Percentiles rank a stretch among this genome's conserved stretches.
Evolutionary conservation across 2,113 vertebrate species (phyloP).

Genomic region (Hyla sarda): DNA sequence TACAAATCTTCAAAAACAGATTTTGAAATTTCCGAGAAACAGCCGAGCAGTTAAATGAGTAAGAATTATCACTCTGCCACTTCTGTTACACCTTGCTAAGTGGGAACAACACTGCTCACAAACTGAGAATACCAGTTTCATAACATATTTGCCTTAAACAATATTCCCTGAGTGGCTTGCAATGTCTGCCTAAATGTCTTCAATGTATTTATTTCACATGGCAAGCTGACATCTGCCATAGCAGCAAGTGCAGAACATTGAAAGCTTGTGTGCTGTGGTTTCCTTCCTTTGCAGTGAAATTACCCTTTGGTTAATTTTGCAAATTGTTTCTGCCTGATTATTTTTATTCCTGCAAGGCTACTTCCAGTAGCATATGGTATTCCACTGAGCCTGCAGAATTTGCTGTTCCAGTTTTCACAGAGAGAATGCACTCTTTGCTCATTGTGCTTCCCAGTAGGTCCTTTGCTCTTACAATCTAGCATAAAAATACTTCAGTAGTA

Average conservation of each 20-base stretch:
- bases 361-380: constrained; percentile 57
- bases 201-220: constrained; percentile 46
- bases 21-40: not conserved
- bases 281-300: constrained; percentile 45
- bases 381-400: constrained; percentile 54
- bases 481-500: not conserved
- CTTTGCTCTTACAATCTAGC: not conserved
- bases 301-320: constrained; percentile 53
- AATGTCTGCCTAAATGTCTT: constrained; percentile 40
- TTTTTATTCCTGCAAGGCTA: constrained; percentile 52
- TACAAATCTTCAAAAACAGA: constrained; percentile 5
- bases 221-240: constrained; percentile 53
- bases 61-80: constrained; percentile 25
- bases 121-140: constrained; percentile 52
- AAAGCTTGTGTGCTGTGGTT: constrained; percentile 34
- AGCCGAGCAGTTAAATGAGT: constrained; percentile 12
- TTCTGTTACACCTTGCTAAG: constrained; percentile 46
- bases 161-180: constrained; percentile 23
- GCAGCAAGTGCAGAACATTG: constrained; percentile 37
- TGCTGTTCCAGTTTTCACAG: constrained; percentile 41
- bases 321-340: constrained; percentile 53
- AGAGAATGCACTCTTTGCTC: constrained; percentile 22
- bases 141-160: constrained; percentile 50
- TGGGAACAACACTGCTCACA: constrained; percentile 45
- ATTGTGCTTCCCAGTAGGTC: constrained; percentile 14